Base-by-base conservation (phyloP, 2,888 invertebrate genomes). In the Monochamus alternatus region DNA sequence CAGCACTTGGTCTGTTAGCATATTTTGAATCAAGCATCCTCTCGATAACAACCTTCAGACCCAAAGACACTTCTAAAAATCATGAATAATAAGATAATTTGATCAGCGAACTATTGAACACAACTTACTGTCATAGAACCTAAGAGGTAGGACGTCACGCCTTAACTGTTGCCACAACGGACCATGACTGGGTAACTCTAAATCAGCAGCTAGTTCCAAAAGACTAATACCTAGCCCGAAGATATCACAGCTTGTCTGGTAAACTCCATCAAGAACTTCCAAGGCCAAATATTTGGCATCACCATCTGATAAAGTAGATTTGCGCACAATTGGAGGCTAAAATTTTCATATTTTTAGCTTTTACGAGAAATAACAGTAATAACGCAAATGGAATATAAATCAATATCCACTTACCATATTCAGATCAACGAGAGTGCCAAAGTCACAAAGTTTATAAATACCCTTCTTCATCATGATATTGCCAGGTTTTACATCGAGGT, bases 401-500 rank as follows among this genome's bases (percentile, higher is more conserved):
- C 5, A 58, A 22, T 22, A 22, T 22, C 22, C 22, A 81, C 81
- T 84, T 82, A 90, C 90, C 86, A 90, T 90, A 73, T 91, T 90
- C 44, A 94, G 85, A 86, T 94, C 93, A 32, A 93, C 89, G 12
- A 94, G 91, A 12, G 95, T 89, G 10, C 95, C 95, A 87, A 95
- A 95, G 88, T 95, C 95, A 55, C 93, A 93, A 3, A 95, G 89
- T 86, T 95, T 95, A 86, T 93, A 95, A n/a, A 86, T 86, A 14
- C 91, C 91, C 83, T 93, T 91, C 76, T 90, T 89, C 74, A 95
- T 91, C 83, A 95, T 91, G 67, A 95, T 94, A 87, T 95, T 95
- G 69, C 94, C 95, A 62, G 95, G 92, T 87, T 95, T 95, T 52
- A 95, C 93, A 88, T 95, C 95, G 87, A 95, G 90, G 86, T 95